Evolutionary conservation across 2,888 invertebrate species (phyloP).

Genomic region (Acanthosepion esculentum): DNA sequence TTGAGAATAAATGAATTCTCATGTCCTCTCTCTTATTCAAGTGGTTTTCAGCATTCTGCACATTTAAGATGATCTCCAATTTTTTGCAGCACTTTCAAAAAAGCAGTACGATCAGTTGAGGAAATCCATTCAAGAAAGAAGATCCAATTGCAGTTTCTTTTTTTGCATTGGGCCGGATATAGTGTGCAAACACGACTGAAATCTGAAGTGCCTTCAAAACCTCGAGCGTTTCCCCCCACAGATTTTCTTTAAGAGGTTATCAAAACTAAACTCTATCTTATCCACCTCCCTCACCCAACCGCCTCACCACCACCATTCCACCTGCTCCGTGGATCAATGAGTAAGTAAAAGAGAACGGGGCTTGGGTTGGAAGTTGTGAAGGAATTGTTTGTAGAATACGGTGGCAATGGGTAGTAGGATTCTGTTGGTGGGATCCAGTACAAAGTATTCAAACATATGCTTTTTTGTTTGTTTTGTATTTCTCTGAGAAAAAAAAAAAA

Average conservation of each 20-base stretch:
- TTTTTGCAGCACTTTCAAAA: neutral
- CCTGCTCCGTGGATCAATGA: neutral
- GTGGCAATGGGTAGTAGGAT: too few relatives aligned
- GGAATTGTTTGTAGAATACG: too few relatives aligned
- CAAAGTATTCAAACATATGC: too few relatives aligned
- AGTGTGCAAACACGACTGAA: neutral
- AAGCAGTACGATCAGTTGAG: neutral
- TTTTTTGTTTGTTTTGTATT: too few relatives aligned
- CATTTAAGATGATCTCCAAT: neutral
- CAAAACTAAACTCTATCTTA: neutral
- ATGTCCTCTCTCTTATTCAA: neutral
- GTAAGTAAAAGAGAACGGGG: neutral
- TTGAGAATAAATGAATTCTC: too few relatives aligned
- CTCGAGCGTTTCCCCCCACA: neutral
- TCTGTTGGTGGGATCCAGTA: too few relatives aligned
- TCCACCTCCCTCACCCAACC: neutral
- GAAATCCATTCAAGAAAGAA: neutral
- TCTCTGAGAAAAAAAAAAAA: too few relatives aligned
- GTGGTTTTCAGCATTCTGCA: neutral
- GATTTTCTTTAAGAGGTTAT: neutral
- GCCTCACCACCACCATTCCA: neutral
- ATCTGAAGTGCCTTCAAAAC: neutral
- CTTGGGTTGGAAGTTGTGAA: too few relatives aligned
- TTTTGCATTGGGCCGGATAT: neutral
- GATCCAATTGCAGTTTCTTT: neutral